phyloP scores from a whole-genome alignment of 1,140 invertebrate genomes.

The Ganaspis sp. region DNA sequence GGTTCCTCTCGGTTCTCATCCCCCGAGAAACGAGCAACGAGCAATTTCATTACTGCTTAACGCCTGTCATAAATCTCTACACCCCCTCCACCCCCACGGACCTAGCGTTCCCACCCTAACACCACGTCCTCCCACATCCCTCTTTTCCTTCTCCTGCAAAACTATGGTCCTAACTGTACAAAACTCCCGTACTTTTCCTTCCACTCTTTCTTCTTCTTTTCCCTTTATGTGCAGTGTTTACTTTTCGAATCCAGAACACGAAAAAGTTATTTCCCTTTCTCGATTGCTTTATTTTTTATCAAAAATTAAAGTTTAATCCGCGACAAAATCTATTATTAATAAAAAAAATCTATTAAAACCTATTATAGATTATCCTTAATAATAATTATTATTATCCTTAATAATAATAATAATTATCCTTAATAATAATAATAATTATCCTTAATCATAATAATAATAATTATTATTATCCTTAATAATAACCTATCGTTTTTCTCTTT shows the following conservation, averaged over 20 bases:
- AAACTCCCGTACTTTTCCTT: conserved; percentile 40
- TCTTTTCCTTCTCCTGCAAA: conserved; percentile 52
- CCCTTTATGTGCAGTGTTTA: conserved; percentile 56
- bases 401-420: no score
- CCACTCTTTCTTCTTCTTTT: conserved; percentile 57
- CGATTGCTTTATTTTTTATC: no score
- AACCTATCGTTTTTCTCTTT: no score
- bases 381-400: no score
- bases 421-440: no score
- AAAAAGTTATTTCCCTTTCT: background rate
- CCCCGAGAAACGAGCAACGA: conserved; percentile 74
- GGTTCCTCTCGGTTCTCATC: conserved; percentile 58
- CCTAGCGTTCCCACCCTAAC: conserved; percentile 37
- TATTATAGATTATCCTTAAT: no score
- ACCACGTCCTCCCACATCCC: conserved; percentile 38
- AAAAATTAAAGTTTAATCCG: no score
- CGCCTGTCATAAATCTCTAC: conserved; percentile 76
- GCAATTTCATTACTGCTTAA: conserved; percentile 78
- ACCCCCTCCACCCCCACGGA: conserved; percentile 55
- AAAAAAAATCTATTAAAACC: no score
- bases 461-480: no score
- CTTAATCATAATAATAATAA: no score
- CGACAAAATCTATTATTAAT: no score
- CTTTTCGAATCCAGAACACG: conserved; percentile 32
- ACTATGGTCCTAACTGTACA: conserved; percentile 48